Evolutionary conservation across 2,888 invertebrate genomes (phyloP).

Genomic region (Rotaria sp.): DNA sequence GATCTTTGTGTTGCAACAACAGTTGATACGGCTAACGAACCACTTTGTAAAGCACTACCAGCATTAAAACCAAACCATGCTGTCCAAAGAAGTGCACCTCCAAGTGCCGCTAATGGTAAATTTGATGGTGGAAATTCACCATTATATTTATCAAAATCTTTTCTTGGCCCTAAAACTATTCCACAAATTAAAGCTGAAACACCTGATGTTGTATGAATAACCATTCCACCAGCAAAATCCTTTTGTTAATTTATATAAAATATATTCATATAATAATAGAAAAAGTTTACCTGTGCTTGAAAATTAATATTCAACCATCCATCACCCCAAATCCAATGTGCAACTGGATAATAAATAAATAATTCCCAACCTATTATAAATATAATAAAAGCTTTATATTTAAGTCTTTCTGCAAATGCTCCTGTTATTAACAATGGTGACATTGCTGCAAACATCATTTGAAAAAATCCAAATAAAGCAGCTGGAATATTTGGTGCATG

Average conservation of each 20-base stretch:
- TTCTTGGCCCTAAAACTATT: not conserved
- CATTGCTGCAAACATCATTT: conserved; percentile 4
- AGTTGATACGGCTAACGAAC: not conserved
- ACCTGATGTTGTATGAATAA: conserved; percentile 4
- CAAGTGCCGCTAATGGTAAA: conserved; percentile 3
- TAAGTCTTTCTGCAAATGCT: not conserved
- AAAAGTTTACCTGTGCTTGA: not conserved
- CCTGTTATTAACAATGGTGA: not conserved
- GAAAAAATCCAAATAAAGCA: not conserved
- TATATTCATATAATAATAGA: no score
- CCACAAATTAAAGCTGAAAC: not conserved
- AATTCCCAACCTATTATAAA: not conserved
- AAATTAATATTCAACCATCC: not conserved
- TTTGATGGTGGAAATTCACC: not conserved
- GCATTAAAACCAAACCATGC: not conserved
- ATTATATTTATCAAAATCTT: conserved; percentile 6
- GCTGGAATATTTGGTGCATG: not conserved
- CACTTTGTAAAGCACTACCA: not conserved
- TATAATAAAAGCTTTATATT: not conserved
- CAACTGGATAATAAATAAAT: conserved; percentile 12
- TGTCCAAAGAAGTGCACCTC: not conserved
- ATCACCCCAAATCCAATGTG: not conserved
- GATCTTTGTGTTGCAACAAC: not conserved
- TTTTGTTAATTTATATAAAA: not conserved
- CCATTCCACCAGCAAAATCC: not conserved